These are phyloP conservation scores for Apostichopus parvimensis DNA, from an alignment of 35 echinoderm and acorn worm genomes.

Conservation along the genomic window DNA sequence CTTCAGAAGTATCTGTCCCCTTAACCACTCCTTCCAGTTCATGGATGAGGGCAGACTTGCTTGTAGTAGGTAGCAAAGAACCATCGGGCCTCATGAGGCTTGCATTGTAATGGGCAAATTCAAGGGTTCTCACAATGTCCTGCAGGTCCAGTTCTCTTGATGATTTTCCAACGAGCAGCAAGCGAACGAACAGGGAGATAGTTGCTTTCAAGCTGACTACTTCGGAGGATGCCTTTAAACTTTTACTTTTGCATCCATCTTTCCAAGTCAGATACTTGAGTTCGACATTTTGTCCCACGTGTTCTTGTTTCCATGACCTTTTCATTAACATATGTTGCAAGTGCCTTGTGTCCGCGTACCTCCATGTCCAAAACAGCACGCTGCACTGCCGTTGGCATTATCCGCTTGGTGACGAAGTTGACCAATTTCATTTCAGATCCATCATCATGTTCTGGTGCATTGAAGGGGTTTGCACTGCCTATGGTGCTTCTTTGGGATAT, in stretches of 20 bases:
- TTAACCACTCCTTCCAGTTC: background rate
- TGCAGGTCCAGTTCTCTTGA: background rate
- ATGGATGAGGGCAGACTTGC: background rate
- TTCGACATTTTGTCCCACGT: conserved; percentile 38
- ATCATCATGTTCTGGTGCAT: background rate
- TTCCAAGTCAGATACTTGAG: background rate
- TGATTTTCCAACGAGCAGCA: background rate
- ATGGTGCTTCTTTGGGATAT: background rate
- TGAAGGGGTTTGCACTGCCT: conserved; percentile 3
- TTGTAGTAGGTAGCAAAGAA: background rate
- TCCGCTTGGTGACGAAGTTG: conserved; percentile 6
- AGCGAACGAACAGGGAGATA: background rate
- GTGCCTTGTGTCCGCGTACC: background rate
- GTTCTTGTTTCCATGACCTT: background rate
- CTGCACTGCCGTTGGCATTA: background rate
- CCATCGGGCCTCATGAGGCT: background rate
- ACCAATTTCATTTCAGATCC: background rate
- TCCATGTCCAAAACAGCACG: background rate
- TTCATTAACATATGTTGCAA: background rate
- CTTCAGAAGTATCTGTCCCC: background rate
- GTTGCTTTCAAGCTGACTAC: background rate
- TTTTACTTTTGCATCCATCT: background rate
- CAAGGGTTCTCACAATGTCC: conserved; percentile 4
- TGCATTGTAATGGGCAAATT: background rate
- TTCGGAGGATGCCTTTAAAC: background rate